Evolutionary conservation across 2,797 vertebrate species (phyloP), one percentile per base, ranked within the genome.

Genomic region (Nothura maculosa): DNA sequence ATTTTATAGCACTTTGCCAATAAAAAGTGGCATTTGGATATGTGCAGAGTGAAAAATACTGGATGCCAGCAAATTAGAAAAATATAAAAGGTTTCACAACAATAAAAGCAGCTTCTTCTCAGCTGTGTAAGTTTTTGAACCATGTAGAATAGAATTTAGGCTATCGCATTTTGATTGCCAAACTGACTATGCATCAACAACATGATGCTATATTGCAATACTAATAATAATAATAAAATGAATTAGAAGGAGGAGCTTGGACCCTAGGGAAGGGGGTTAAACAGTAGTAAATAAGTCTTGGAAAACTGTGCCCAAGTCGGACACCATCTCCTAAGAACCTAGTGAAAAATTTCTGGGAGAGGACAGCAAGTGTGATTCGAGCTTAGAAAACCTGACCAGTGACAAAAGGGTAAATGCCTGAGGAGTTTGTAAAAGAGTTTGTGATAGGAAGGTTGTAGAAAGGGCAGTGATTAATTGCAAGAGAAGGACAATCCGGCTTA

Each of bases 1-100:
- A 90, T 92, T 90, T 94, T 95, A 91, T 67, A 74, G 27, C 36
- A 38, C 3, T 72, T 63, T 80, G 54, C 40, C 80, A 70, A 52
- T 84, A 77, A 85, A 89, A 92, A 80, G 66, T 57, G 90, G 36
- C 86, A 77, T 54, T 48, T 45, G 73, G 42, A 34, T 74, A 60
- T 18, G 36, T 28, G n/a, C 1, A 5, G 42, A 77, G 36, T 80
- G 77, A 79, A 85, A 92, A 83, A 91, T 72, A 74, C 34, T 19
- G 34, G 43, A 82, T 17, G 38, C 1, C 77, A 42, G 50, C 32
- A 89, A 89, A 83, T 87, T 30, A 79, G 66, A 72, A 90, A 92
- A 78, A 75, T 84, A 47, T 62, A 70, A 84, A 68, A 89, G n/a
- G 30, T 68, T 92, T 86, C 52, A 61, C 24, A 74, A 58, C 14